These are phyloP conservation scores for Euproctis similis DNA, from an alignment of 2,888 invertebrate genomes.

Conservation along the genomic window DNA sequence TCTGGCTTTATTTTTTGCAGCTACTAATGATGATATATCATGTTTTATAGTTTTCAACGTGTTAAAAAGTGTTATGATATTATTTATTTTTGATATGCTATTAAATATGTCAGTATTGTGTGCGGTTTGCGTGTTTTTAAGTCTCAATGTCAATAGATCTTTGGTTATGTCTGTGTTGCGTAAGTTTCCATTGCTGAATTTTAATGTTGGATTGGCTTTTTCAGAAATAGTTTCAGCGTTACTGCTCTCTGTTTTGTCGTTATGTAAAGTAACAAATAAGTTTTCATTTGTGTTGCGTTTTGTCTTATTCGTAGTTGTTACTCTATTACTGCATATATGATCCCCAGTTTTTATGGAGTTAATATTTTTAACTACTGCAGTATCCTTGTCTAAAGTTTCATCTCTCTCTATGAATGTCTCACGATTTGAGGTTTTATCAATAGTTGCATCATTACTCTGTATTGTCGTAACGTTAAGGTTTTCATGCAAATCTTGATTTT, in stretches of 20 bases:
- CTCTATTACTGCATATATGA: not conserved
- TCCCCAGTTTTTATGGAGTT: not conserved
- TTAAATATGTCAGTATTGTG: not conserved
- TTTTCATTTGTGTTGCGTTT: no score
- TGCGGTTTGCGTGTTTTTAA: not conserved
- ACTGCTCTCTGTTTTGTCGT: not conserved
- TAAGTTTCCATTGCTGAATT: not conserved
- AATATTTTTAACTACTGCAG: not conserved
- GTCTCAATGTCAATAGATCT: not conserved
- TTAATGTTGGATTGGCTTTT: no score
- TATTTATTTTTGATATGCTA: not conserved
- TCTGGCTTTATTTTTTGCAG: constrained; percentile 1
- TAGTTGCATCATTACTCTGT: no score
- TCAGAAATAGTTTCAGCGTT: not conserved
- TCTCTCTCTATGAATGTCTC: no score
- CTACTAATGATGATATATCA: constrained; percentile 2
- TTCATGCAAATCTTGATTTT: not conserved
- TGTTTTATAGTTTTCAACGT: no score
- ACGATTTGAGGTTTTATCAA: no score
- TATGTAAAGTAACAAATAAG: not conserved
- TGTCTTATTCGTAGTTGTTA: not conserved
- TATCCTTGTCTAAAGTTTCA: not conserved
- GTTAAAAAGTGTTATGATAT: not conserved
- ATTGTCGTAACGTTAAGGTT: no score
- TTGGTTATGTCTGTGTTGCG: not conserved